Conservation (phyloP, 2,888 invertebrate species). For the Agonopterix arenella region DNA sequence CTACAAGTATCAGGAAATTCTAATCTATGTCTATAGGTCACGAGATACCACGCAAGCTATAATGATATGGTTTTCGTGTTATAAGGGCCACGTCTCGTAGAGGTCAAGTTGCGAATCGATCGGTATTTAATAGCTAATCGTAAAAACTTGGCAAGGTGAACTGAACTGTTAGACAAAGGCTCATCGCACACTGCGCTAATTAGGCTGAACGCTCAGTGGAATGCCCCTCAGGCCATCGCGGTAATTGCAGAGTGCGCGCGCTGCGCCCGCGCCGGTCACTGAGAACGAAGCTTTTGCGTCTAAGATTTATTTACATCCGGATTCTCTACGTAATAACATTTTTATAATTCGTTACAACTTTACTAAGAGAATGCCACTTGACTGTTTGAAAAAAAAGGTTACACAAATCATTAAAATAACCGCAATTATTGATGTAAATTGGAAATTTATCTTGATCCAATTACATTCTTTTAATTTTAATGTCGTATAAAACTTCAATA, state of each 20-base stretch:
- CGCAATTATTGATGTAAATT: too few relatives aligned
- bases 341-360: background rate
- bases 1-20: too few relatives aligned
- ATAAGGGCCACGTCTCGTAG: constrained; percentile 46
- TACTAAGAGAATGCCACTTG: too few relatives aligned
- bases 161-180: constrained; percentile 64
- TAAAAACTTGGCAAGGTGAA: constrained; percentile 63
- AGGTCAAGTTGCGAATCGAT: constrained; percentile 32
- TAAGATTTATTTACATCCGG: constrained; percentile 67
- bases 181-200: constrained; percentile 61
- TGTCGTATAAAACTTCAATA: too few relatives aligned
- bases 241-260: constrained; percentile 54
- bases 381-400: too few relatives aligned
- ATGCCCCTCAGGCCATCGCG: constrained; percentile 55
- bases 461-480: too few relatives aligned
- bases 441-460: too few relatives aligned
- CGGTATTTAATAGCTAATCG: constrained; percentile 29
- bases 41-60: constrained; percentile 20
- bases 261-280: constrained; percentile 24
- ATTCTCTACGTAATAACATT: constrained; percentile 33
- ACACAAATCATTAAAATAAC: too few relatives aligned
- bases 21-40: constrained; percentile 23
- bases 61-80: constrained; percentile 19
- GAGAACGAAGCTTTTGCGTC: constrained; percentile 44
- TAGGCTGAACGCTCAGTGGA: constrained; percentile 51